These are phyloP conservation scores for Pluvialis apricaria DNA, from an alignment of 2,113 vertebrate genomes.

Conservation along the genomic window DNA sequence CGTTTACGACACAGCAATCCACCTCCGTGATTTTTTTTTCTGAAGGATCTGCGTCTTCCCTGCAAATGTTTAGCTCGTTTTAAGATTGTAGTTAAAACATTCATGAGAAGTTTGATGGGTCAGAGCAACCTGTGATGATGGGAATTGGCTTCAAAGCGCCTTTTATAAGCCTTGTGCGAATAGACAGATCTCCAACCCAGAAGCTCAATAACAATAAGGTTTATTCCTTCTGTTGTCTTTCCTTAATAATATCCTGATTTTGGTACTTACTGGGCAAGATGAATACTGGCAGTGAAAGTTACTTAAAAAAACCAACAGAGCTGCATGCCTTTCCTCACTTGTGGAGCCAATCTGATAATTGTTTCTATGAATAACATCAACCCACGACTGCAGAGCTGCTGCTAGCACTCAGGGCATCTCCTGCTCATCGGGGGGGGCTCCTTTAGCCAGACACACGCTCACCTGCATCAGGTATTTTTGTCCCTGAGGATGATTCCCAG, in stretches of 20 bases:
- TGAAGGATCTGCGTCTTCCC: background rate
- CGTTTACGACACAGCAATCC: rapidly evolving
- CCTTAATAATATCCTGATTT: background rate
- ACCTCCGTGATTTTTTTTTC: background rate
- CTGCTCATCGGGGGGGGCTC: background rate
- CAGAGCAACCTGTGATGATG: background rate
- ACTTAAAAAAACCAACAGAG: background rate
- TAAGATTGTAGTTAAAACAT: background rate
- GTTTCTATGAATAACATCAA: background rate
- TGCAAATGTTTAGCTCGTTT: background rate
- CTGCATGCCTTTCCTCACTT: background rate
- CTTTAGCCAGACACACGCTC: background rate
- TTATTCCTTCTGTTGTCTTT: background rate
- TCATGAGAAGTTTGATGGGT: background rate
- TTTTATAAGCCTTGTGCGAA: background rate
- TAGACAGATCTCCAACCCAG: background rate
- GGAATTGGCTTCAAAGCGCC: background rate
- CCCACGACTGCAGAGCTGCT: background rate
- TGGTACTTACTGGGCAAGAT: background rate
- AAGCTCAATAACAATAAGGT: background rate
- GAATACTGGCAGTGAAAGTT: background rate
- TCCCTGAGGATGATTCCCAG: background rate
- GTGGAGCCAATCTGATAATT: background rate
- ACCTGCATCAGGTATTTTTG: background rate
- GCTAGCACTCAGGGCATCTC: background rate